Conservation (phyloP, 1,140 invertebrate species). For the Nasonia giraulti region DNA sequence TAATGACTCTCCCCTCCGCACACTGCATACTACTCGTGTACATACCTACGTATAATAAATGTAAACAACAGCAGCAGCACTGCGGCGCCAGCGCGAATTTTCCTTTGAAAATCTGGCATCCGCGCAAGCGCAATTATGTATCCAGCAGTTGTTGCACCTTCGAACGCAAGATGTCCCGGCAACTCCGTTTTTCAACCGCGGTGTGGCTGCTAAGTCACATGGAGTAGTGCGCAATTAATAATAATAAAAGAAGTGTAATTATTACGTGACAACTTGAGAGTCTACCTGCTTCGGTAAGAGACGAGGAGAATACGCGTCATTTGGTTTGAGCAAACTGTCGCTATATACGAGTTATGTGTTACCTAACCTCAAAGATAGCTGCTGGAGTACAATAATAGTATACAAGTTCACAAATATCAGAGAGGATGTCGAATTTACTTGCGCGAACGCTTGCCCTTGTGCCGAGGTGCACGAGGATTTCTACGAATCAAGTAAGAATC, state of each 20-base stretch:
- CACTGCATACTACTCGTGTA: background rate
- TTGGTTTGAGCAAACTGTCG: too few species aligned
- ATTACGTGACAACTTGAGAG: too few species aligned
- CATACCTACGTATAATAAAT: background rate
- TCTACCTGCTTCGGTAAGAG: too few species aligned
- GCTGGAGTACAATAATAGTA: background rate
- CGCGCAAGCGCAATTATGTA: background rate
- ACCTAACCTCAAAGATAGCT: background rate
- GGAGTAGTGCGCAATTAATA: background rate
- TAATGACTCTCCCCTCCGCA: too few species aligned
- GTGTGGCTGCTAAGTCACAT: background rate
- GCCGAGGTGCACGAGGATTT: slow-evolving; percentile 21
- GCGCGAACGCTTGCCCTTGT: slow-evolving; percentile 34
- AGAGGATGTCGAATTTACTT: slow-evolving; percentile 50
- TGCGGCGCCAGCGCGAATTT: too few species aligned
- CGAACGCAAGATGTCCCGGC: background rate
- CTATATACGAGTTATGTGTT: background rate
- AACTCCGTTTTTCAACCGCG: background rate
- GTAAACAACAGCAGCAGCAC: too few species aligned
- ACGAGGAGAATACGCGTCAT: too few species aligned
- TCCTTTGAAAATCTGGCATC: background rate
- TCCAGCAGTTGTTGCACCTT: background rate
- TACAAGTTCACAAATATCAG: background rate
- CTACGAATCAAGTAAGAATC: slow-evolving; percentile 29
- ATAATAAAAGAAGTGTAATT: too few species aligned